These are phyloP conservation scores for Hephaestus fuliginosus DNA, from an alignment of 2,797 vertebrate species.

Conservation along the genomic window DNA sequence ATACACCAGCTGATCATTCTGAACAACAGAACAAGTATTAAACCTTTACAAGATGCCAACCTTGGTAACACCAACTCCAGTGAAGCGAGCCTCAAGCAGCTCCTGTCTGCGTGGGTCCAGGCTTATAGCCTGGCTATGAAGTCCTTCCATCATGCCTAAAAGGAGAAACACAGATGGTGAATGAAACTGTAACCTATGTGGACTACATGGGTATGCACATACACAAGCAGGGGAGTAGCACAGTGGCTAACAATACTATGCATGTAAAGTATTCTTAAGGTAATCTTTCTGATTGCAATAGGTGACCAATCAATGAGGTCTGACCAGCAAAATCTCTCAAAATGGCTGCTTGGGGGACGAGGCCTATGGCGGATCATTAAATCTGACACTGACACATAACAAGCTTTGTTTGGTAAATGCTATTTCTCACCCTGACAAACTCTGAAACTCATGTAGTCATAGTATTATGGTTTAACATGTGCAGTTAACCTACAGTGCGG, in stretches of 20 bases:
- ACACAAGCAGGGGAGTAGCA: background rate
- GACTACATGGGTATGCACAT: background rate
- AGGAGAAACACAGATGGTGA: conserved; percentile 53
- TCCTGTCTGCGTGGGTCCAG: conserved; percentile 95
- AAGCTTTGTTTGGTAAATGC: background rate
- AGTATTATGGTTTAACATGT: background rate
- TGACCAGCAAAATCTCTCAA: background rate
- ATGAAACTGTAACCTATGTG: background rate
- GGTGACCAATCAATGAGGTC: background rate
- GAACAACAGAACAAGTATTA: conserved; percentile 3
- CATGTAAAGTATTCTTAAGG: background rate
- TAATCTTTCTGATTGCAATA: background rate
- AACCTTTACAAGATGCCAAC: conserved; percentile 70
- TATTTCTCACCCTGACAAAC: background rate
- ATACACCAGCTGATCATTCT: background rate
- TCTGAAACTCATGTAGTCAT: background rate
- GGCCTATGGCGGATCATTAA: background rate
- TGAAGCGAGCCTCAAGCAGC: conserved; percentile 94
- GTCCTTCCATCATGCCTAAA: conserved; percentile 95
- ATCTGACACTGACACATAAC: background rate
- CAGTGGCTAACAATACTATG: background rate
- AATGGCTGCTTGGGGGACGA: background rate
- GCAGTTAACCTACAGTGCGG: background rate
- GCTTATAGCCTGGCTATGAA: conserved; percentile 87
- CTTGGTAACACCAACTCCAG: conserved; percentile 92